Evolutionary conservation across 2,113 vertebrate species (phyloP), one percentile per base, ranked within the genome.

Genomic region (Alosa alosa): DNA sequence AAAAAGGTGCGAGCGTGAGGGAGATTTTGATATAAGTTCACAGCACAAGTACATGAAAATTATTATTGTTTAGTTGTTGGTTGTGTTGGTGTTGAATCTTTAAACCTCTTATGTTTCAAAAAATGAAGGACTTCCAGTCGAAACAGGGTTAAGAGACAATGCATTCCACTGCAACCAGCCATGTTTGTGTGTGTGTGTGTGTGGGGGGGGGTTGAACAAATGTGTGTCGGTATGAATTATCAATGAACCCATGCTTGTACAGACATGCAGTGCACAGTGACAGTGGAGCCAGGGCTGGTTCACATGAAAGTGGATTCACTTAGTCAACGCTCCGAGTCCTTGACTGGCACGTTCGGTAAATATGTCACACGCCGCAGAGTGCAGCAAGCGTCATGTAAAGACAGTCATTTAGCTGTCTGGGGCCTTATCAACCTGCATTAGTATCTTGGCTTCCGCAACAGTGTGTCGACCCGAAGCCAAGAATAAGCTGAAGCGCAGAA

Each of bases 181-280:
- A 25, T 25, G 25, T 68, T n/a, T 68, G 25, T 31, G 64, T 31
- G 64, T 68, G n/a, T 31, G 64, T 68, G 64, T 68, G 64, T 68
- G n/a, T 6, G n/a, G 64, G 25, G 64, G 8, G n/a, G 9, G 25
- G n/a, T 72, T 31, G 25, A 36, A 36, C 64, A 72, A 36, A 72
- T 72, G 64, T 72, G 64, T 72, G 64, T 72, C 64, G 15, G 25
- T 72, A 72, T 72, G 25, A 72, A 72, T 72, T 72, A 72, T 25
- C 64, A 72, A 72, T 72, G 64, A 72, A 11, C 64, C n/a, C 25
- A 31, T 36, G 64, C 64, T 36, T 36, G 64, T 72, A 36, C 64
- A 72, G 64, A 72, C 64, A 72, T 31, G 25, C 64, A 72, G 64
- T 72, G 25, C 25, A 72, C 64, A 11, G 64, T 9, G 57, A 72